Evolutionary conservation across 2,797 vertebrate genomes (phyloP), one percentile per base, ranked within the genome.

Genomic region (Oreortyx pictus): DNA sequence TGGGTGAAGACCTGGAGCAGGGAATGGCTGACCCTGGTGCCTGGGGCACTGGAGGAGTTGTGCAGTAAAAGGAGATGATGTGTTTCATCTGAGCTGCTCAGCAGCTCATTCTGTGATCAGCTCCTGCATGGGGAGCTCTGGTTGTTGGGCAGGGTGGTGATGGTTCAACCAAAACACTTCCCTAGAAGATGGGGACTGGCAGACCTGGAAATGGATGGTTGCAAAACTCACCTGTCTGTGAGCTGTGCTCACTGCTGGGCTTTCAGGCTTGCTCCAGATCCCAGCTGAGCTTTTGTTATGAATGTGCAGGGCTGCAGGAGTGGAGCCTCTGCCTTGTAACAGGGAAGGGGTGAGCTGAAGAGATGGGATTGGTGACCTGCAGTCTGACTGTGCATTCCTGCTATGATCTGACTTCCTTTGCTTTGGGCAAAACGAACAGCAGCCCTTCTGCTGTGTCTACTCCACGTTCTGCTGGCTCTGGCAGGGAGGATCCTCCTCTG

Each of bases 131-230:
- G 49, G 49, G 49, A 50, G 62, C 62, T 25, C 6, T 60, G 23
- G 8, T 25, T 60, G 35, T 35, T n/a, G 41, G 41, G 29, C 62
- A 4, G 62, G 29, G 43, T 9, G 4, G 22, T 65, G 22, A n/a
- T 5, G 6, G 29, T 16, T 44, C 62, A 44, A 16, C 62, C 41
- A 11, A n/a, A 44, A 23, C 1, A 5, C 14, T n/a, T n/a, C 29
- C 11, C 57, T 19, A 5, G 35, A 23, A 14, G 4, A 10, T 54
- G 52, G 77, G 54, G 24, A 27, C 0, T 20, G 44, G 39, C 7
- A 3, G 33, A 2, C 1, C 0, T 1, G 2, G 1, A 6, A 49
- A 25, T 8, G 66, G 25, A 8, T 0, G 7, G 6, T 2, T 6
- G 31, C 50, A 7, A 11, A 54, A 20, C 46, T 11, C 19, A 2